These are phyloP conservation scores for Tonatia bakeri DNA, from an alignment of 2,113 vertebrate species.

Conservation along the genomic window DNA sequence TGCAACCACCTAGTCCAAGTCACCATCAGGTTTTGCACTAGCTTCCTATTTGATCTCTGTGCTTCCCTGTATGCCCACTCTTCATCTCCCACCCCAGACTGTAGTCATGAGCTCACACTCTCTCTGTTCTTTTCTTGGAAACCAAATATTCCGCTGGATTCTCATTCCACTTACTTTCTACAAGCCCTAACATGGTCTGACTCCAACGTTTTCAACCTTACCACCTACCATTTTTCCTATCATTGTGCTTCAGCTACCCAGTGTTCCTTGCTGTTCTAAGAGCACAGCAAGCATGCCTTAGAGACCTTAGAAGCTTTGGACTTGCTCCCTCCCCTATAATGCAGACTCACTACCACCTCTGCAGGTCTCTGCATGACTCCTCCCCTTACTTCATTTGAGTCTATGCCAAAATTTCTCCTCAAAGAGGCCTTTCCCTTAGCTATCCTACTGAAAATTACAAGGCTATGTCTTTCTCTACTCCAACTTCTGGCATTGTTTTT, in stretches of 20 bases:
- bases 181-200: not conserved
- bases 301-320: not conserved
- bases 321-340: not conserved
- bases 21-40: not conserved
- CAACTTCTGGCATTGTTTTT: not conserved
- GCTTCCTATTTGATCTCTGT: not conserved
- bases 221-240: not conserved
- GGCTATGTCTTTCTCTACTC: not conserved
- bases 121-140: not conserved
- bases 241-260: not conserved
- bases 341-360: not conserved
- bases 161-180: not conserved
- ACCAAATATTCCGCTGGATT: not conserved
- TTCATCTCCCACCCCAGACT: not conserved
- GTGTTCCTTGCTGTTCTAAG: not conserved
- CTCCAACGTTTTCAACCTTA: not conserved
- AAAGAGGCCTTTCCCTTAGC: not conserved
- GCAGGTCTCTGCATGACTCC: not conserved
- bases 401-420: not conserved
- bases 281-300: not conserved
- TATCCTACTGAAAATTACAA: conserved; percentile 1
- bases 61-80: not conserved
- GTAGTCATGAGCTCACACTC: not conserved
- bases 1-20: not conserved
- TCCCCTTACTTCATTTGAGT: not conserved